Base-by-base conservation (phyloP, 2,113 vertebrate genomes). In the Myotis lucifugus region DNA sequence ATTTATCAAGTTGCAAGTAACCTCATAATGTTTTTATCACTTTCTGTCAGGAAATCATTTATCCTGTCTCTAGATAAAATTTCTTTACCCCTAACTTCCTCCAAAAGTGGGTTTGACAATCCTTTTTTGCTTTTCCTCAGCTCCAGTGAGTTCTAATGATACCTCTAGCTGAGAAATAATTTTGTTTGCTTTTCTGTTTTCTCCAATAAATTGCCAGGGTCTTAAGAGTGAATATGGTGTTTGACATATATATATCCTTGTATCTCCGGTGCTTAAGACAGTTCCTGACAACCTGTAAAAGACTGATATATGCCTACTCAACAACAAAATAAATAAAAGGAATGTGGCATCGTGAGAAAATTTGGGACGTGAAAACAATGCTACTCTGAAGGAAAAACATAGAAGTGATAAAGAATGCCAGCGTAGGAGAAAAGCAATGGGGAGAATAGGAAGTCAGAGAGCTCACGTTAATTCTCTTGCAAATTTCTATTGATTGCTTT, bases 1-100 rank as follows among this genome's bases (percentile, higher is more conserved):
- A 74, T 96, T 88, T 95, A 91, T 85, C 85, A 95, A 92, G 40
- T 90, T 89, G 82, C 77, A 88, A 85, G 61, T 72, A 64, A 86
- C 69, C 25, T 93, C 61, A 52, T 59, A 76, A 67, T 69, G 34
- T 81, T 96, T 88, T 91, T 91, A 88, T 85, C 18, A 18, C 8
- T 91, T 59, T 23, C 69, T 96, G 48, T 88, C 64, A 88, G 15
- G 56, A 40, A 90, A 54, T 84, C 29, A 77, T 77, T 95, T 87
- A 56, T 74, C 83, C 82, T 69, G 77, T 77, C 17, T 81, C 42
- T n/a, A 59, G n/a, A 66, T 67, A 84, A 79, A 74, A 96, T 74
- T 77, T 46, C 54, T 88, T 92, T 67, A 85, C 25, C 84, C 48
- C 48, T 29, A 81, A 93, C 84, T 90, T 92, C 14, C 70, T 90